phyloP scores from a whole-genome alignment of 2,797 vertebrate species.

The Dicrostonyx torquatus region DNA sequence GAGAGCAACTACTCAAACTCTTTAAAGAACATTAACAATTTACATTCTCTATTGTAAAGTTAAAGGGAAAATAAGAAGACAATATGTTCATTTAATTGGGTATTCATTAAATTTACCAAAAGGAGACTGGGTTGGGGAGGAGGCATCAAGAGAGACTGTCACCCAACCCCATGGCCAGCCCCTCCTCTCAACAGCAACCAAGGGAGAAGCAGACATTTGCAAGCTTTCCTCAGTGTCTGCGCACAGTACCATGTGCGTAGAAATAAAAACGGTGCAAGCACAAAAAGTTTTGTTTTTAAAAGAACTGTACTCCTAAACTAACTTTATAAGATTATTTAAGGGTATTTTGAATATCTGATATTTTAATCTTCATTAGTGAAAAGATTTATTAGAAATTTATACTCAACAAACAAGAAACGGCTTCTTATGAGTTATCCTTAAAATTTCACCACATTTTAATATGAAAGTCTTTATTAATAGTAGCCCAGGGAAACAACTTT shows the following conservation, averaged over 20 bases:
- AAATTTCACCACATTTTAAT: constrained; percentile 22
- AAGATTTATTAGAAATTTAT: constrained; percentile 37
- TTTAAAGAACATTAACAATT: constrained; percentile 43
- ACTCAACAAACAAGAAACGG: not conserved
- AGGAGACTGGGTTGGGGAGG: not conserved
- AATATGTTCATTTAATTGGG: constrained; percentile 27
- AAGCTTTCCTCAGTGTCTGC: not conserved
- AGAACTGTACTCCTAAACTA: not conserved
- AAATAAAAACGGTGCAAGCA: constrained; percentile 23
- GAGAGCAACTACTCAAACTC: constrained; percentile 19
- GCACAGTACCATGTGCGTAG: not conserved
- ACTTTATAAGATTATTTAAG: constrained; percentile 49
- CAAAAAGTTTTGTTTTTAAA: not conserved
- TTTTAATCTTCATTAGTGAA: constrained; percentile 44
- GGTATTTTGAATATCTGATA: not conserved
- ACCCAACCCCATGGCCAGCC: not conserved
- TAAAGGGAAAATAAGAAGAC: constrained; percentile 49
- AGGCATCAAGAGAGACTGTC: not conserved
- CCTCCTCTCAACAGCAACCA: constrained; percentile 31
- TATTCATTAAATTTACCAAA: constrained; percentile 49
- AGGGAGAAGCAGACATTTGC: constrained; percentile 7
- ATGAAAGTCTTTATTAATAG: constrained; percentile 51
- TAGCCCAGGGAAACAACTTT: constrained; percentile 14
- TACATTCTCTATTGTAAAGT: constrained; percentile 39
- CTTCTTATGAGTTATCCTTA: constrained; percentile 9